Base-by-base conservation (phyloP, 2,888 invertebrate genomes). In the Conops quadrifasciatus region DNA sequence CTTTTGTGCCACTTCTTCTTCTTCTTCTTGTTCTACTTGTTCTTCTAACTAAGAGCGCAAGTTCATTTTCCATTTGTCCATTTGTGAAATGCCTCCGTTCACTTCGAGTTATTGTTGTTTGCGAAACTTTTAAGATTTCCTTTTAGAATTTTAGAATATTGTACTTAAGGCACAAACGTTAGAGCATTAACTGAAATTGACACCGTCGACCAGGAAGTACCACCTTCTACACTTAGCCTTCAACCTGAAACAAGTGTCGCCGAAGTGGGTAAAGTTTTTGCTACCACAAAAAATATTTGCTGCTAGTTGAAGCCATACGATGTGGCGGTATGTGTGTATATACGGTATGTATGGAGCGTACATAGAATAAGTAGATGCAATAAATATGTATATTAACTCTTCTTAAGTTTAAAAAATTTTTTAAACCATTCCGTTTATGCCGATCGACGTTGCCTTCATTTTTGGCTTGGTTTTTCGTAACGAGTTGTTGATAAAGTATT, bases 311-410 rank as follows among this genome's bases (percentile, higher is more conserved):
- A n/a, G n/a, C n/a, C n/a, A n/a, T n/a, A n/a, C n/a, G n/a, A n/a
- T n/a, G n/a, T n/a, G n/a, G n/a, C n/a, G n/a, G n/a, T n/a, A n/a
- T n/a, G n/a, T n/a, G n/a, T n/a, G n/a, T n/a, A n/a, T n/a, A n/a
- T n/a, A n/a, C n/a, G n/a, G n/a, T n/a, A n/a, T n/a, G n/a, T n/a
- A n/a, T n/a, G n/a, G n/a, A n/a, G n/a, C n/a, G n/a, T n/a, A n/a
- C n/a, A 13, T 16, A 28, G 36, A 59, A 19, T 28, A 70, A 28
- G 9, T 59, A 60, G 71, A 63, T 72, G 16, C 67, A 67, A 70
- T 76, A 67, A 74, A 68, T 76, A 72, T 66, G 47, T 26, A 63
- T 68, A 36, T 7, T 4, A 36, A 36, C 36, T 36, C 9, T 9
- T 9, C 5, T 36, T 36, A 36, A 36, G n/a, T 63, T 64, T 19